Evolutionary conservation across 1,140 invertebrate genomes (phyloP), one percentile per base, ranked within the genome.

Genomic region (Drosophila malerkotliana): DNA sequence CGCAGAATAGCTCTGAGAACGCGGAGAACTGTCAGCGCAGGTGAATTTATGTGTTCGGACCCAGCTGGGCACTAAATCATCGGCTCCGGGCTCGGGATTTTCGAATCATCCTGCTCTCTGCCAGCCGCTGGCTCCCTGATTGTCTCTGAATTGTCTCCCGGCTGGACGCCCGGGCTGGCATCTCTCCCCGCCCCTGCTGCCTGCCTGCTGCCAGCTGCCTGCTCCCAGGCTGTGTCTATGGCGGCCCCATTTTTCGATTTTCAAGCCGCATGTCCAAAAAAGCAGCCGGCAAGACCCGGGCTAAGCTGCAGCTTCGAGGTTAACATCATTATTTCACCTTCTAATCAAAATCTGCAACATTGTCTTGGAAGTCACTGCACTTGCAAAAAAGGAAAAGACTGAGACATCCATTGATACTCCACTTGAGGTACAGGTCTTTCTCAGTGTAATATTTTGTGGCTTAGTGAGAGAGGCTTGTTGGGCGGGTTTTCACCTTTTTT

Each of bases 261-360:
- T 26, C n/a, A n/a, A 44, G 72, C 52, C 72, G 55, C 60, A 75
- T 75, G 54, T 67, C 32, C 53, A 41, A 32, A 49, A 37, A 12
- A 47, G 51, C 68, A 49, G 72, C 61, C 72, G 79, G 78, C 74
- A 64, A 84, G 79, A 79, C 63, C 10, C 44, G 32, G 32, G 47
- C 34, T 14, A 28, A 53, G 8, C 49, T 12, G 41, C 56, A 32
- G 26, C 49, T 21, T 76, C 61, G 83, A 73, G 83, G 83, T 88
- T 88, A 88, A 88, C 83, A 89, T 88, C 83, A 88, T 88, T 88
- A 88, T 88, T 88, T 88, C 83, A 89, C 83, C 83, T 88, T 88
- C 84, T 88, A 88, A 88, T 88, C 83, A 88, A 89, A 88, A 88
- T 88, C 83, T 69, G 63, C 82, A 81, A 74, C 53, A 74, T 58